Conservation (phyloP, 1,140 invertebrate genomes). For the Tetramorium alpestre region DNA sequence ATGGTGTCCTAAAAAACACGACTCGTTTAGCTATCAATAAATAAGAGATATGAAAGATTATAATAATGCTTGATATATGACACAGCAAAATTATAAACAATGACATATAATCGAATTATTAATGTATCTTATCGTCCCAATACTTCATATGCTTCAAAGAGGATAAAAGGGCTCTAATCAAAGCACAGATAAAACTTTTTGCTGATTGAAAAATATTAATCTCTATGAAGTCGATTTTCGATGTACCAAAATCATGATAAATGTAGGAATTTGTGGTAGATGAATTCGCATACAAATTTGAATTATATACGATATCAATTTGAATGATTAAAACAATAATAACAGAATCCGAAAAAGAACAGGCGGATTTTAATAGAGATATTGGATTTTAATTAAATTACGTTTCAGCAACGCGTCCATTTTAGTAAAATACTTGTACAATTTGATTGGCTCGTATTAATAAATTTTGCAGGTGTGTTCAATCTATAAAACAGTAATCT, state of each 20-base stretch:
- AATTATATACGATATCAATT: constrained; percentile 30
- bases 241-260: constrained; percentile 1
- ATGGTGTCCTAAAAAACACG: neutral
- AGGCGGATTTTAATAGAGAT: neutral
- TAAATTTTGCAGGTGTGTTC: neutral
- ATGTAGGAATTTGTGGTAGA: neutral
- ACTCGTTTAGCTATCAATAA: neutral
- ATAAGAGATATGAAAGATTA: constrained; percentile 12
- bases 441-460: constrained; percentile 16
- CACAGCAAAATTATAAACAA: constrained; percentile 14
- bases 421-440: constrained; percentile 6
- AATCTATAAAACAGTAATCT: constrained; percentile 4
- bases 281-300: neutral
- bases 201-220: constrained; percentile 53
- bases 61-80: neutral
- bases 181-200: constrained; percentile 21
- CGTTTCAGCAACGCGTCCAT: neutral
- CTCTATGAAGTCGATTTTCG: constrained; percentile 39
- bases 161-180: neutral
- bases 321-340: constrained; percentile 13
- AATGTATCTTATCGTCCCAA: neutral
- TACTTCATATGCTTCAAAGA: neutral
- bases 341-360: constrained; percentile 16
- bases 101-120: constrained; percentile 19
- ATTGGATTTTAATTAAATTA: constrained; percentile 42